phyloP scores from a whole-genome alignment of 2,113 vertebrate species.

The Myotis brandtii region DNA sequence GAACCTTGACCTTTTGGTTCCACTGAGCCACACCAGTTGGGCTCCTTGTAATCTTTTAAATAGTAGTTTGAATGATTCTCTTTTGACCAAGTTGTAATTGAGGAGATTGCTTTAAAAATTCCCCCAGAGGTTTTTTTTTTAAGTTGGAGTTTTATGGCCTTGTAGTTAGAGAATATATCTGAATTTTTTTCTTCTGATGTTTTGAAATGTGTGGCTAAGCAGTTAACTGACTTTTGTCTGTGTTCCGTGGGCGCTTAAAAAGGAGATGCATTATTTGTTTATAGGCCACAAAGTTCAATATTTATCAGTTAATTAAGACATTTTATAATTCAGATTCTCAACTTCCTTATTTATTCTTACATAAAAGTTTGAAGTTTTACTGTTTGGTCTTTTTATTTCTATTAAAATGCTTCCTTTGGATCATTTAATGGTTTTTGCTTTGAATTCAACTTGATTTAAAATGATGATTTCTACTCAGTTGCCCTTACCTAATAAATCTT shows the following conservation, averaged over 20 bases:
- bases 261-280: slow-evolving; percentile 25
- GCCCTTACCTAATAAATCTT: neutral
- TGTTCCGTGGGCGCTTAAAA: neutral
- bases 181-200: neutral
- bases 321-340: neutral
- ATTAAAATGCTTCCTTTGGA: slow-evolving; percentile 32
- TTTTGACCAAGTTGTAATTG: neutral
- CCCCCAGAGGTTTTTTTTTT: slow-evolving; percentile 6
- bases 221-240: neutral
- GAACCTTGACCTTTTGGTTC: too few species aligned
- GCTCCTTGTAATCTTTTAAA: neutral
- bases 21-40: too few species aligned
- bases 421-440: neutral
- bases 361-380: neutral
- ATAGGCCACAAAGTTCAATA: neutral
- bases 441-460: slow-evolving; percentile 28
- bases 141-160: neutral
- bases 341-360: neutral
- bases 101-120: neutral
- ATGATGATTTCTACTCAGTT: neutral
- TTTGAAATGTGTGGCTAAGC: slow-evolving; percentile 37
- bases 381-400: neutral
- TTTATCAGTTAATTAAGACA: slow-evolving; percentile 41
- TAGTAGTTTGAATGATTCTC: neutral
- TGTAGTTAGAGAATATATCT: neutral